Base-by-base conservation (phyloP, 2,888 invertebrate genomes). In the Oxycera nigricornis region DNA sequence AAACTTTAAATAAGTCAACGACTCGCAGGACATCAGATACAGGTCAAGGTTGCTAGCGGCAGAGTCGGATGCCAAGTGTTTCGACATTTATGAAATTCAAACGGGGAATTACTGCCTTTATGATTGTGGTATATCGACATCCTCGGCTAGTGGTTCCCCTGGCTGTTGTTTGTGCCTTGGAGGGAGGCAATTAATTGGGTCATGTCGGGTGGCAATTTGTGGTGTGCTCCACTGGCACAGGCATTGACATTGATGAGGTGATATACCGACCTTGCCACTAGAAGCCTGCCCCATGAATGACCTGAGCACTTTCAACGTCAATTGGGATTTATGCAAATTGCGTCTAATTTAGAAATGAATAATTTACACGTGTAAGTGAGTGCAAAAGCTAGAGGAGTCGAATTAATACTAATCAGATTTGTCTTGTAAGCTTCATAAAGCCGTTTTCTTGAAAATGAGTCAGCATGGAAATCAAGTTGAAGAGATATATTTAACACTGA, bases 1-100 rank as follows among this genome's bases (percentile, higher is more conserved):
- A 55, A 70, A 70, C 55, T 70, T 70, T 70, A 70, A 52, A 31
- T 31, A 70, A 70, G 70, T 52, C 52, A 70, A 70, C 70, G 70
- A 55, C 70, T 55, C 55, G 30, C n/a, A 9, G 24, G 26, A n/a
- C 68, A 68, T 68, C 28, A 68, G 4, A 28, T 50, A 70, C 70
- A 55, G 70, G 70, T 70, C 70, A 70, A 70, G 70, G 70, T 70
- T 52, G 70, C 55, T 70, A 52, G 24, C 20, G 31, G 24, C 55
- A n/a, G 14, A 22, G 65, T 65, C 65, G 41, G 65, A 24, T 65
- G 65, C 65, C 65, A 65, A 65, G 41, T 41, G 65, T 39, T 65
- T 35, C 14, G 65, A 6, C 17, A 41, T 24, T 65, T 35, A 26
- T 17, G 11, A 65, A 65, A 65, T 65, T 65, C 39, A 65, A 65